Conservation (phyloP, 1,140 invertebrate species). For the Anastrepha ludens region DNA sequence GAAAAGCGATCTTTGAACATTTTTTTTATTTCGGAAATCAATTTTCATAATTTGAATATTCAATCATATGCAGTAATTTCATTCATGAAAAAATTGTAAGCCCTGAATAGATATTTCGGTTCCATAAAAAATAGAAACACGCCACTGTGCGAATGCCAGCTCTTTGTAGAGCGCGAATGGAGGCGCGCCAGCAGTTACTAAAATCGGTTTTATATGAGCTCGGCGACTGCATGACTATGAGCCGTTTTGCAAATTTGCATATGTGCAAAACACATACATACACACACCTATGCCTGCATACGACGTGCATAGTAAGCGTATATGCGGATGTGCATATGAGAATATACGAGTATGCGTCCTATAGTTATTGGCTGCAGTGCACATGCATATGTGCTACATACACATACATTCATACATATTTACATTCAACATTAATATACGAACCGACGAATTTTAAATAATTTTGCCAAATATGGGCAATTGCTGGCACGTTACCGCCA, state of each 20-base stretch:
- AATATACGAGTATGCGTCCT: background rate
- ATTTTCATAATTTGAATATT: too few species aligned
- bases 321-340: background rate
- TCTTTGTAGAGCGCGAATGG: background rate
- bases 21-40: too few species aligned
- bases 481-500: conserved; percentile 28
- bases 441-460: conserved; percentile 41
- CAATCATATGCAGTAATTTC: too few species aligned
- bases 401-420: background rate
- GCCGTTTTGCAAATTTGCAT: conserved; percentile 45
- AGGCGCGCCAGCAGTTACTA: conserved; percentile 39
- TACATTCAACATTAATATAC: conserved; percentile 5
- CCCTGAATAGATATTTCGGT: too few species aligned
- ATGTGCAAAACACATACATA: conserved; percentile 4
- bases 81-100: too few species aligned
- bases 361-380: conserved; percentile 1
- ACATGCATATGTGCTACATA: background rate
- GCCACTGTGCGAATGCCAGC: conserved; percentile 22
- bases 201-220: conserved; percentile 51
- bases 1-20: too few species aligned
- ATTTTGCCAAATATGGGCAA: conserved; percentile 52
- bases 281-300: background rate
- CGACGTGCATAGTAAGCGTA: background rate
- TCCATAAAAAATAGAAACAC: too few species aligned
- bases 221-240: conserved; percentile 44